These are phyloP conservation scores for Drosophila ficusphila DNA, from an alignment of 1,140 invertebrate genomes.

Conservation along the genomic window DNA sequence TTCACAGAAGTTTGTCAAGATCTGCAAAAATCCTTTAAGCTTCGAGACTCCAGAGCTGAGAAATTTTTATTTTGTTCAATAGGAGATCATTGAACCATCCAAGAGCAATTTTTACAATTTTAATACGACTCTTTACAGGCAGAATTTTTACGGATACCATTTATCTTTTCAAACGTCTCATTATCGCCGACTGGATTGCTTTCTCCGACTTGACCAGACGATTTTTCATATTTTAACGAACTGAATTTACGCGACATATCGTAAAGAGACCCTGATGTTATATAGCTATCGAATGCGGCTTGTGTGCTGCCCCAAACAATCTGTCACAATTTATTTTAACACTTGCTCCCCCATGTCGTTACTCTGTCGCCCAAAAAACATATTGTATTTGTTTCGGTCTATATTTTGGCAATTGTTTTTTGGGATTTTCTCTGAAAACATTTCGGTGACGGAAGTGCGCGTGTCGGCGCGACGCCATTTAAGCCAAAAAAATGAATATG, in stretches of 20 bases:
- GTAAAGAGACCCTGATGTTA: conserved; percentile 67
- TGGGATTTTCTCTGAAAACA: conserved; percentile 58
- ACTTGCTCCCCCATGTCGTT: conserved; percentile 56
- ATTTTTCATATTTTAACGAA: conserved; percentile 68
- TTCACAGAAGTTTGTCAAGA: neutral
- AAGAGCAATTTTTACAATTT: neutral
- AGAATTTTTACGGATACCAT: conserved; percentile 12
- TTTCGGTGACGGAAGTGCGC: conserved; percentile 69
- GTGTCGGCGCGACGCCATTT: conserved; percentile 56
- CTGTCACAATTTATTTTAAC: conserved; percentile 67
- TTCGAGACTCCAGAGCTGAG: no score
- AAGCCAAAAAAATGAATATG: conserved; percentile 42
- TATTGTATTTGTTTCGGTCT: conserved; percentile 18
- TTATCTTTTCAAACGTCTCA: conserved; percentile 26
- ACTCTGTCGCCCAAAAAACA: conserved; percentile 30
- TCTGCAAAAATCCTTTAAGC: neutral
- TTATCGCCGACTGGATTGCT: conserved; percentile 16
- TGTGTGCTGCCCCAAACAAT: conserved; percentile 33
- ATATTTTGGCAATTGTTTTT: conserved; percentile 32
- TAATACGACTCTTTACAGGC: conserved; percentile 2
- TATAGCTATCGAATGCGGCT: conserved; percentile 35
- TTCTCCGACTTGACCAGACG: conserved; percentile 7
- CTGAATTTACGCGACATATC: conserved; percentile 50
- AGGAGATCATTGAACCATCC: conserved; percentile 11
- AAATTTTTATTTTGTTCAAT: no score